These are phyloP conservation scores for Peromyscus nudipes DNA, from an alignment of 2,797 vertebrate genomes.

Conservation along the genomic window DNA sequence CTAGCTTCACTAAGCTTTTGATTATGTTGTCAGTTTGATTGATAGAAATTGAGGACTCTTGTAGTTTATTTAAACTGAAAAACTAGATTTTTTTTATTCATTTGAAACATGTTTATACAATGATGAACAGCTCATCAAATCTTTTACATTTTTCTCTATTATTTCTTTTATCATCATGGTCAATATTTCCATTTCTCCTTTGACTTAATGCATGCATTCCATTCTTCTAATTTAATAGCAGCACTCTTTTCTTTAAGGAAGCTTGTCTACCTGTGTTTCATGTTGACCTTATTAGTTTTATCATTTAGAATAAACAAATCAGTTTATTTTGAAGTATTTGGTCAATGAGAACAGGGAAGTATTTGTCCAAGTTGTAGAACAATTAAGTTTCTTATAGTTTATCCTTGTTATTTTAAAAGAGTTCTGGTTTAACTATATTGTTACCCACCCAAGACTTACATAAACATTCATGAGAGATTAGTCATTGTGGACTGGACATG, in stretches of 20 bases:
- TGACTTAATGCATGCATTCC: not conserved
- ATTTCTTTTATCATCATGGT: not conserved
- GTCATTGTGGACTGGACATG: not conserved
- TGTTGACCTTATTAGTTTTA: not conserved
- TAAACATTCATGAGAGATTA: constrained; percentile 19
- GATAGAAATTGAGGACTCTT: not conserved
- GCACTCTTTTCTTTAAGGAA: not conserved
- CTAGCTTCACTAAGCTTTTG: not conserved
- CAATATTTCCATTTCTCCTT: not conserved
- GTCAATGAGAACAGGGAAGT: not conserved
- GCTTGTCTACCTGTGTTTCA: not conserved
- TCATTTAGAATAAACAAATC: not conserved
- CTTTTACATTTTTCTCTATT: not conserved
- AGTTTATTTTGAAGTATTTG: not conserved
- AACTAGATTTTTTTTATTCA: not conserved
- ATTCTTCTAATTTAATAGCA: not conserved
- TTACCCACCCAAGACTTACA: constrained; percentile 21
- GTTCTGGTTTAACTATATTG: not conserved
- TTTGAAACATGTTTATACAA: not conserved
- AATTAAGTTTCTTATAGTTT: not conserved
- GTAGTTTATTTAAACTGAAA: constrained; percentile 3
- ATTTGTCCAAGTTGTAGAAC: not conserved
- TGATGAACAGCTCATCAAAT: not conserved
- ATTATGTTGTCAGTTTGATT: not conserved
- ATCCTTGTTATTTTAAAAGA: constrained; percentile 5